Percentiles rank a stretch among this genome's conserved stretches.
Evolutionary conservation across 2,888 invertebrate species (phyloP).

Genomic region (Nesidiocoris tenuis): DNA sequence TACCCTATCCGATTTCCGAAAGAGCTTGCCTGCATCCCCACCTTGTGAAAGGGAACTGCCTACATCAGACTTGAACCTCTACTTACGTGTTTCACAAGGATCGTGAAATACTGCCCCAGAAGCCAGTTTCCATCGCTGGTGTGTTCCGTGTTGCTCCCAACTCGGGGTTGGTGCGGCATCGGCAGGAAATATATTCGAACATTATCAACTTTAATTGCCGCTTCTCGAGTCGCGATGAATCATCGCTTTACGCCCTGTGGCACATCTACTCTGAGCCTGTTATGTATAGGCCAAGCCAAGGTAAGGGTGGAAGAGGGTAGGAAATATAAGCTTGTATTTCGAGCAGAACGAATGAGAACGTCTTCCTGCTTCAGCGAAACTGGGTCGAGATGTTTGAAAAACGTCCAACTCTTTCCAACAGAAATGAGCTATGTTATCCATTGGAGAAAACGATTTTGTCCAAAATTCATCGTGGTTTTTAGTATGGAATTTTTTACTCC

Average conservation of each 20-base stretch:
- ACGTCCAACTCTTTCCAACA: too few species aligned
- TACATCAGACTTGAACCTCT: too few species aligned
- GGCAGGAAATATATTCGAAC: conserved; percentile 1
- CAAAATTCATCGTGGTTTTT: too few species aligned
- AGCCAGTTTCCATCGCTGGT: background rate
- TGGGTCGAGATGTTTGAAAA: too few species aligned
- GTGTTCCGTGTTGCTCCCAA: background rate
- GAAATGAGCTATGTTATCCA: too few species aligned
- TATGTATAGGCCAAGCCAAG: background rate
- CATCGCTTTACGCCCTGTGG: background rate
- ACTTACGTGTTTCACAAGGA: too few species aligned
- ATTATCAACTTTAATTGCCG: conserved; percentile 9
- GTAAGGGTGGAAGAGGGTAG: background rate
- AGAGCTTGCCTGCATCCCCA: too few species aligned
- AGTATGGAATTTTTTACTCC: too few species aligned
- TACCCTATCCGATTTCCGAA: too few species aligned
- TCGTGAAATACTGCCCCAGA: too few species aligned
- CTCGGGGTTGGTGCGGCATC: background rate
- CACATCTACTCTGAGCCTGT: background rate
- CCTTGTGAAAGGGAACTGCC: too few species aligned
- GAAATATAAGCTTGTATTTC: background rate
- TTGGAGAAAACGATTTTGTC: too few species aligned
- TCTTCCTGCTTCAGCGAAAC: background rate
- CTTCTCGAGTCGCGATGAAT: background rate
- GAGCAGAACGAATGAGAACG: background rate